A percentile compares a stretch with the other conserved stretches of the same genome.
Evolutionary conservation across 1,140 invertebrate species (phyloP).

Genomic region (Drosophila bifasciata): DNA sequence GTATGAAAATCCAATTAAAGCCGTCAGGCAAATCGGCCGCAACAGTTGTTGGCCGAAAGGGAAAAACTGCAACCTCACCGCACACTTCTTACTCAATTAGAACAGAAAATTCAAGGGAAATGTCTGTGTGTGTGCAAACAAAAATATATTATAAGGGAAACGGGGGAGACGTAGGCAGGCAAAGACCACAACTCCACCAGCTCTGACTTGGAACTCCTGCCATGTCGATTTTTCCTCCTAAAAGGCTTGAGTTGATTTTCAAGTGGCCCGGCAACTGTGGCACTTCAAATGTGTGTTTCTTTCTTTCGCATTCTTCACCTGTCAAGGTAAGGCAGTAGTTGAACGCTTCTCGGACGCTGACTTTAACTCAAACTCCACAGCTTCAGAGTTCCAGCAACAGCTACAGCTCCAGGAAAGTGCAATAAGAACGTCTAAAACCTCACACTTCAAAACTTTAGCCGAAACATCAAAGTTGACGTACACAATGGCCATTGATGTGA

Average conservation of each 20-base stretch:
- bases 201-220: constrained; percentile 46
- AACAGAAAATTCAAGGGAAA: constrained; percentile 82
- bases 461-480: constrained; percentile 83
- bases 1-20: constrained; percentile 82
- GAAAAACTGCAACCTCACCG: constrained; percentile 76
- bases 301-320: constrained; percentile 79
- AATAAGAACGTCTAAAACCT: constrained; percentile 82
- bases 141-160: constrained; percentile 58
- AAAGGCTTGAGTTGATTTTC: constrained; percentile 77
- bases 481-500: constrained; percentile 82
- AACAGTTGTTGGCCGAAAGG: constrained; percentile 64
- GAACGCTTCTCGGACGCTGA: constrained; percentile 39
- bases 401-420: constrained; percentile 53
- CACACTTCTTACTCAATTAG: constrained; percentile 81
- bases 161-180: constrained; percentile 54
- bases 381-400: constrained; percentile 3
- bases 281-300: constrained; percentile 52
- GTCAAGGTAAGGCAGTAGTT: constrained; percentile 64
- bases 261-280: constrained; percentile 69
- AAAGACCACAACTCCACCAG: constrained; percentile 21
- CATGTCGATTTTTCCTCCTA: constrained; percentile 76
- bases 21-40: constrained; percentile 60
- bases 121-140: constrained; percentile 57
- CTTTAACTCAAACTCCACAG: constrained; percentile 17
- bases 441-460: constrained; percentile 82